Evolutionary conservation across 53 echinoderm and acorn worm species (phyloP).

Genomic region (Paelopatides confundens): DNA sequence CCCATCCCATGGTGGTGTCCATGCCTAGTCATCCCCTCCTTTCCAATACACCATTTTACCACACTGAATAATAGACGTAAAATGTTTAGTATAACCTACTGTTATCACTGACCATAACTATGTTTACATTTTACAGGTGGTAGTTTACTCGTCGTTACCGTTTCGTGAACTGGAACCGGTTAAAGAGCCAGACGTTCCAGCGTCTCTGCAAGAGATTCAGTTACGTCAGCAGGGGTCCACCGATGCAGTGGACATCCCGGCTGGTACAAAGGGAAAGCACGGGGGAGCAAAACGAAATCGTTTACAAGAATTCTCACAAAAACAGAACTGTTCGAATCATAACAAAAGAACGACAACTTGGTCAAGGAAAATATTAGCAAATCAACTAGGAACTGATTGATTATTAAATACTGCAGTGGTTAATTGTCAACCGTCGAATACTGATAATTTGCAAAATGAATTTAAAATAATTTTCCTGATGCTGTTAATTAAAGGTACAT

Average conservation of each 20-base stretch:
- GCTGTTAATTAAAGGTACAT: too few species aligned
- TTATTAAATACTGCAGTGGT: neutral
- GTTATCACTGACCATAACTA: neutral
- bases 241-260: conserved; percentile 62
- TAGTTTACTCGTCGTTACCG: conserved; percentile 93
- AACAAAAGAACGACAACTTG: conserved; percentile 4
- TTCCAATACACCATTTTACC: too few species aligned
- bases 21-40: too few species aligned
- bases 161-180: conserved; percentile 90
- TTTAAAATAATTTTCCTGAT: too few species aligned
- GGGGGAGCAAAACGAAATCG: conserved; percentile 72
- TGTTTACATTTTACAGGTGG: conserved; percentile 56
- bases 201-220: conserved; percentile 83
- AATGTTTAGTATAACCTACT: too few species aligned
- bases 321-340: conserved; percentile 77
- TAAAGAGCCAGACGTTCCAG: conserved; percentile 78
- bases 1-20: too few species aligned
- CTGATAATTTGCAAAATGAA: too few species aligned
- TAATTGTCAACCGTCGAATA: too few species aligned
- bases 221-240: conserved; percentile 79
- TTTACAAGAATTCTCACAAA: conserved; percentile 82
- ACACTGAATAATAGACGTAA: too few species aligned
- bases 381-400: neutral
- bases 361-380: conserved; percentile 13
- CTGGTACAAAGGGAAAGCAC: conserved; percentile 43